Evolutionary conservation across 2,888 invertebrate species (phyloP).

Genomic region (Pherbina coryleti): DNA sequence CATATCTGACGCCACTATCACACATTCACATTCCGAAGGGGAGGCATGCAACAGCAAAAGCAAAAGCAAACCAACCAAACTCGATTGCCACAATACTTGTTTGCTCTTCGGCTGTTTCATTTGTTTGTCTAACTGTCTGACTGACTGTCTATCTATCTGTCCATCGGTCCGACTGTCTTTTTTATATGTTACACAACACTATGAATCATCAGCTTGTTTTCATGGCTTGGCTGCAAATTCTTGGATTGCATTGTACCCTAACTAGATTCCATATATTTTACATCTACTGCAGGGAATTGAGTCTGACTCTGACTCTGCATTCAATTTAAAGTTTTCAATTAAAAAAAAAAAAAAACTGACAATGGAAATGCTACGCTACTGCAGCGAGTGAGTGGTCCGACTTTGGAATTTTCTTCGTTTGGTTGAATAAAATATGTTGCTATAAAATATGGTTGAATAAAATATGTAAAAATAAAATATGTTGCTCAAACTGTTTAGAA

Average conservation of each 20-base stretch:
- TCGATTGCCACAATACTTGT: not conserved
- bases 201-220: not conserved
- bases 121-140: not conserved
- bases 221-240: not conserved
- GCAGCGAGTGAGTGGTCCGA: not conserved
- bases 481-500: not conserved
- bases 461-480: not conserved
- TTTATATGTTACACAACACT: no score
- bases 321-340: not conserved
- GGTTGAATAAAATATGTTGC: not conserved
- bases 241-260: not conserved
- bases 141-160: not conserved
- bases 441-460: no score
- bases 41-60: not conserved
- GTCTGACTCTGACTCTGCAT: not conserved
- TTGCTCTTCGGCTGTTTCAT: not conserved
- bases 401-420: not conserved
- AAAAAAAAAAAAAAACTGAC: not conserved
- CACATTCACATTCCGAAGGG: not conserved
- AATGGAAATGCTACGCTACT: not conserved
- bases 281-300: not conserved
- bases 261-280: not conserved
- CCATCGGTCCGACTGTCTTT: not conserved
- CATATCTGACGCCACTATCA: not conserved
- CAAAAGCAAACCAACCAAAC: not conserved